Evolutionary conservation across 1,140 invertebrate species (phyloP).

Genomic region (Bombus huntii): DNA sequence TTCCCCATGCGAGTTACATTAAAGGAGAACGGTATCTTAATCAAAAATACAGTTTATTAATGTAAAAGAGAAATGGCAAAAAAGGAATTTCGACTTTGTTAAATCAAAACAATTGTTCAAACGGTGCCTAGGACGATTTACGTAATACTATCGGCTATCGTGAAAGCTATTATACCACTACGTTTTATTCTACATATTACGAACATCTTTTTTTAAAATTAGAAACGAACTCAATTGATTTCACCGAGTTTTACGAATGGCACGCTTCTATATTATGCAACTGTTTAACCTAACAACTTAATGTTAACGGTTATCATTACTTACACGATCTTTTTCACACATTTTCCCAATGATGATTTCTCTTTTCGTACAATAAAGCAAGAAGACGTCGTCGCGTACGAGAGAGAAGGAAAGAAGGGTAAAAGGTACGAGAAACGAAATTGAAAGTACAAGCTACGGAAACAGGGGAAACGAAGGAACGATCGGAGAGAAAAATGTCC

Average conservation of each 20-base stretch:
- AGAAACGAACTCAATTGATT: background rate
- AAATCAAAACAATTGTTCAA: background rate
- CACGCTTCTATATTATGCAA: no score
- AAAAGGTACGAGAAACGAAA: background rate
- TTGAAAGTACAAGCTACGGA: background rate
- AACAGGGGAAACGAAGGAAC: background rate
- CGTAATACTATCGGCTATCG: background rate
- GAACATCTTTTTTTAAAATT: background rate
- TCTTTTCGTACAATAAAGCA: background rate
- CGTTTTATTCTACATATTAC: background rate
- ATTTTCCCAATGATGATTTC: conserved; percentile 2
- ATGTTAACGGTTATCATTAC: no score
- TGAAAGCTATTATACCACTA: background rate
- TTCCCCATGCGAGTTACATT: background rate
- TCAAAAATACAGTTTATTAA: no score
- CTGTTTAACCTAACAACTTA: no score
- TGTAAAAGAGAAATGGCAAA: no score
- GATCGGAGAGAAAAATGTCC: background rate
- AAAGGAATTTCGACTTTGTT: background rate
- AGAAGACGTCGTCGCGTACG: background rate
- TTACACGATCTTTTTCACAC: no score
- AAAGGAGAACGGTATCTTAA: background rate
- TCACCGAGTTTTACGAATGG: background rate
- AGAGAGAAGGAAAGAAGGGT: background rate
- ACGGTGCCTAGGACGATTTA: background rate